A percentile compares a stretch with the other conserved stretches of the same genome.
These are phyloP conservation scores for Spongilla lacustris DNA, from an alignment of 37 sponge, comb jelly and placozoan genomes.

Conservation along the genomic window DNA sequence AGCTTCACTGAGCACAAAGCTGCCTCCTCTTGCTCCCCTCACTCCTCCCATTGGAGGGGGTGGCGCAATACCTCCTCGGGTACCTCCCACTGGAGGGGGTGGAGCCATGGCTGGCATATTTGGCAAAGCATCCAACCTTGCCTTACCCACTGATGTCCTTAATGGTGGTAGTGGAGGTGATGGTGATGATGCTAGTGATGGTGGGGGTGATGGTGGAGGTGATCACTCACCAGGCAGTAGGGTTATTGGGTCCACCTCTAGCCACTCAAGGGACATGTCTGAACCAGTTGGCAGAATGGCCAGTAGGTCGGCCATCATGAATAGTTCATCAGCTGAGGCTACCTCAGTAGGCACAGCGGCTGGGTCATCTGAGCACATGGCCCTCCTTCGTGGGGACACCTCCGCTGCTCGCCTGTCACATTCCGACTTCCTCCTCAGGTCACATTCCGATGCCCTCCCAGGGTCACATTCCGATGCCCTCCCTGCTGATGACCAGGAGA, in stretches of 20 bases:
- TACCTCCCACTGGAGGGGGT: neutral
- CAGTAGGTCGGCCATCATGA: no score
- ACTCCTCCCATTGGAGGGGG: neutral
- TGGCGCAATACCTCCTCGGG: neutral
- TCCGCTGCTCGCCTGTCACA: neutral
- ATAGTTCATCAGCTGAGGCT: no score
- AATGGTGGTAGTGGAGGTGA: neutral
- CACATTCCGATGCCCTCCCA: no score
- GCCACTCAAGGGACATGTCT: no score
- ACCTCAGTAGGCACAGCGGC: no score
- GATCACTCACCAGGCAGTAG: no score
- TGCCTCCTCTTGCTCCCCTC: neutral
- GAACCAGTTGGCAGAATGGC: no score
- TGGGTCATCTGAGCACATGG: no score
- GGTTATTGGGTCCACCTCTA: no score
- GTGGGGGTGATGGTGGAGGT: no score
- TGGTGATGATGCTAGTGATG: neutral
- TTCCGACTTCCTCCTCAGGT: neutral
- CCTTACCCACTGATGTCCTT: neutral
- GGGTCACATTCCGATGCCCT: neutral
- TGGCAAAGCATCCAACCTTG: neutral
- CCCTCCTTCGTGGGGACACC: neutral
- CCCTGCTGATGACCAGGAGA: neutral
- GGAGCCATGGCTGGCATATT: neutral
- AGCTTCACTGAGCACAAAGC: neutral